Conservation (phyloP, 2,797 vertebrate species). For the Sphenodon punctatus region DNA sequence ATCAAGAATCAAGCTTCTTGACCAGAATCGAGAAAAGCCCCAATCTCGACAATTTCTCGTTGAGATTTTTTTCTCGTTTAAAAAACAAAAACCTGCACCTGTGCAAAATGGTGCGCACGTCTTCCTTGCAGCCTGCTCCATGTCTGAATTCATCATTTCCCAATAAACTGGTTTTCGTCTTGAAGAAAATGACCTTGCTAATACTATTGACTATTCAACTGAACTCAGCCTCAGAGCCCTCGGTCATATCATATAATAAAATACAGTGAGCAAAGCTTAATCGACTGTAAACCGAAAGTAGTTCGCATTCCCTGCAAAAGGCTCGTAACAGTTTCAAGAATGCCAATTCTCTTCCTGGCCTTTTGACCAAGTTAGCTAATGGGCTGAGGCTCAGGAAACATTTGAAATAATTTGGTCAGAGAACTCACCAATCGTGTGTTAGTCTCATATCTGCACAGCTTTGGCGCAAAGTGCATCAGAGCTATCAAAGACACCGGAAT, state of each 20-base stretch:
- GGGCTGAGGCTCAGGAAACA: conserved; percentile 36
- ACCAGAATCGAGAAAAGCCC: no score
- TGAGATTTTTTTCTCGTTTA: no score
- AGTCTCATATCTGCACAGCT: not conserved
- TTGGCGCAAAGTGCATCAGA: fast-evolving
- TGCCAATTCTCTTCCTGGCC: conserved; percentile 43
- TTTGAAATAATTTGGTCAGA: not conserved
- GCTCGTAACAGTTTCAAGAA: conserved; percentile 53
- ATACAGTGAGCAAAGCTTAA: conserved; percentile 37
- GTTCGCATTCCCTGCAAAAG: conserved; percentile 49
- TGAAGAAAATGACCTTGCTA: conserved; percentile 60
- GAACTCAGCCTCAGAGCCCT: conserved; percentile 53
- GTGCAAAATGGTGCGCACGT: not conserved
- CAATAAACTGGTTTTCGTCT: conserved; percentile 26
- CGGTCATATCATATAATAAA: conserved; percentile 51
- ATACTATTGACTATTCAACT: conserved; percentile 58
- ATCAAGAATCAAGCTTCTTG: no score
- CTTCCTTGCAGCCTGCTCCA: not conserved
- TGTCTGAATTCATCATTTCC: conserved; percentile 37
- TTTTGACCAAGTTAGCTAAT: conserved; percentile 58
- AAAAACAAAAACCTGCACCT: not conserved
- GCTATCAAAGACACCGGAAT: not conserved
- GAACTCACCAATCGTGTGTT: not conserved
- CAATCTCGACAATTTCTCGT: no score
- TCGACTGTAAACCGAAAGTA: conserved; percentile 49